A percentile compares a stretch with the other conserved stretches of the same genome.
phyloP scores from a whole-genome alignment of 2,113 vertebrate species.

The Lophius piscatorius region DNA sequence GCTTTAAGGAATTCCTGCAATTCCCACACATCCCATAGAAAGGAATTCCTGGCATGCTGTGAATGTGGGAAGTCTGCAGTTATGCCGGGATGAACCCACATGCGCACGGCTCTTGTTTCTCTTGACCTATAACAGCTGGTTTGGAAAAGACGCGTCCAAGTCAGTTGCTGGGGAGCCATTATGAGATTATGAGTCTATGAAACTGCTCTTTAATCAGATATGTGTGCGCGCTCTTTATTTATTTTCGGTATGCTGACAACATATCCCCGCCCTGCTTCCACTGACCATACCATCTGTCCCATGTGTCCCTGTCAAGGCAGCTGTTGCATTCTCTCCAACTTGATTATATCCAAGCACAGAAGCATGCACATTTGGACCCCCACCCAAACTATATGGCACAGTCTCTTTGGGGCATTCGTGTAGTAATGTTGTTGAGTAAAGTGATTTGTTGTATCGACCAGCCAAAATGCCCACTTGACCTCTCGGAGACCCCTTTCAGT shows the following conservation, averaged over 20 bases:
- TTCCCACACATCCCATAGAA: conserved; percentile 61
- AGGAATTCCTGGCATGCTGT: conserved; percentile 59
- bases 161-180: conserved; percentile 60
- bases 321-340: conserved; percentile 59
- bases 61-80: conserved; percentile 64
- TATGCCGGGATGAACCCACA: conserved; percentile 45
- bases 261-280: conserved; percentile 30
- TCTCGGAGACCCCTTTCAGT: conserved; percentile 31
- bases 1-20: conserved; percentile 61
- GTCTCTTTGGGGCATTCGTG: conserved; percentile 21
- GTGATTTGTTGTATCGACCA: conserved; percentile 44
- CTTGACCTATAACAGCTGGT: conserved; percentile 64
- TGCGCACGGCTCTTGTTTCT: conserved; percentile 57
- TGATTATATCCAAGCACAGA: background rate
- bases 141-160: conserved; percentile 18
- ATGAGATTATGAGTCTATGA: conserved; percentile 36
- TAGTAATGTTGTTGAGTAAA: conserved; percentile 45
- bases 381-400: conserved; percentile 43
- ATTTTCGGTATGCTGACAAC: conserved; percentile 42
- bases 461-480: conserved; percentile 66
- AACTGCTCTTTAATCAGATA: conserved; percentile 44
- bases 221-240: conserved; percentile 17
- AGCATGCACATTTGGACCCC: conserved; percentile 15
- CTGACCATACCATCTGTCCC: conserved; percentile 49
- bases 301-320: conserved; percentile 59